Conservation (phyloP, 2,113 vertebrate species). For the Pao palembangensis region DNA sequence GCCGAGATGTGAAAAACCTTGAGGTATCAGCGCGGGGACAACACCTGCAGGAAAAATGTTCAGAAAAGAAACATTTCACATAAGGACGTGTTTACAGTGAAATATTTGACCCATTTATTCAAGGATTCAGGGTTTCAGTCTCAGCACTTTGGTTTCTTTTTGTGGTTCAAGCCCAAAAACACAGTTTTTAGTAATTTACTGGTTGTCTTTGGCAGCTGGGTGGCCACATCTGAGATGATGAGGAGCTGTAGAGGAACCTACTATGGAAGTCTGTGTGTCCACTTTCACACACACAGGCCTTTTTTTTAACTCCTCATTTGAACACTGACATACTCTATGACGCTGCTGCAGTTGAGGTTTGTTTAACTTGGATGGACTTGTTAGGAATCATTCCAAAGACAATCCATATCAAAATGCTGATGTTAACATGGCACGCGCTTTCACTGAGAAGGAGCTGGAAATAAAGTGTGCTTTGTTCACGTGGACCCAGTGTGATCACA, state of each 20-base stretch:
- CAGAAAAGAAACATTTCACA: background rate
- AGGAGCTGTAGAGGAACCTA: background rate
- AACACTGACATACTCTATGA: conserved; percentile 5
- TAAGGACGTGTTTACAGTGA: background rate
- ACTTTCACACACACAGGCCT: no score
- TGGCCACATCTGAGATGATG: background rate
- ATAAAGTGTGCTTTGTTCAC: background rate
- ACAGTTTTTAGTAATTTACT: no score
- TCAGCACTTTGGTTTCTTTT: background rate
- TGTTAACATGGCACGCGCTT: background rate
- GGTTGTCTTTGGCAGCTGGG: no score
- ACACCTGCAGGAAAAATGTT: conserved; percentile 12
- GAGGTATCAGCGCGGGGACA: conserved; percentile 21
- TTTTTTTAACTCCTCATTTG: no score
- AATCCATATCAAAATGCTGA: background rate
- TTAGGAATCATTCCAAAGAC: background rate
- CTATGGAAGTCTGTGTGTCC: no score
- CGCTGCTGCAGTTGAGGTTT: background rate
- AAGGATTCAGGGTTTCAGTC: background rate
- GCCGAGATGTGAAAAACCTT: conserved; percentile 15
- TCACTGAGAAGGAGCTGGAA: background rate
- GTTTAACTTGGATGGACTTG: conserved; percentile 9
- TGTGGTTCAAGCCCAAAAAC: background rate
- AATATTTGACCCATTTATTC: background rate
- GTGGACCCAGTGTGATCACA: background rate